Base-by-base conservation (phyloP, 2,113 vertebrate genomes). In the Lipophrys pholis region DNA sequence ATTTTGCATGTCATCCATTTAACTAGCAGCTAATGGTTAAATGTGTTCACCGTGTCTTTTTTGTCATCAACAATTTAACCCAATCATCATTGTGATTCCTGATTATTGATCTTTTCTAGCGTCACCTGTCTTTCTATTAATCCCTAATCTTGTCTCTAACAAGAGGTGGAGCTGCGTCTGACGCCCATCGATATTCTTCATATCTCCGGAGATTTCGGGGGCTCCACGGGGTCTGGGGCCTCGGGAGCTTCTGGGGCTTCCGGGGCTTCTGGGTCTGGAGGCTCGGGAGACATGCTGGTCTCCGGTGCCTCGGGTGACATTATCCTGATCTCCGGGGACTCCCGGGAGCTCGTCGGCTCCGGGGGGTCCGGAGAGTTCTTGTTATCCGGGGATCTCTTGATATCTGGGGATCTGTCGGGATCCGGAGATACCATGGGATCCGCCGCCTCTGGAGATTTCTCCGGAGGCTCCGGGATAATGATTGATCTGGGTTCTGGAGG, bases 151-250 rank as follows among this genome's bases (percentile, higher is more conserved):
- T 94, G 91, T 94, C 93, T 94, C 90, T 93, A 94, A 94, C 93
- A 94, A 94, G 93, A 94, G 92, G 91, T 94, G 92, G 93, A 94
- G 93, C 90, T 93, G 86, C 93, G 80, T 90, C 93, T 87, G 93
- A 78, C 52, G 67, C 80, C 90, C 83, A 83, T 77, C 86, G 93
- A 92, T 82, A 92, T 78, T 88, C 90, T 92, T 89, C 93, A 85
- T 85, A 82, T 90, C 52, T 91, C 91, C 81, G 91, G 87, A 73
- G 91, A 93, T 86, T 90, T 87, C 78, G 89, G 70, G 77, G 84
- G 84, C 74, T 90, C 89, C 3, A 72, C 71, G 35, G 84, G 69
- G 39, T 92, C 87, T 52, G 86, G 86, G 36, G 75, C 69, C 39
- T 89, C 67, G 2, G 78, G 71, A 14, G 84, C 61, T 49, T 90